These are phyloP conservation scores for Micromys minutus DNA, from an alignment of 2,113 vertebrate species.

Conservation along the genomic window DNA sequence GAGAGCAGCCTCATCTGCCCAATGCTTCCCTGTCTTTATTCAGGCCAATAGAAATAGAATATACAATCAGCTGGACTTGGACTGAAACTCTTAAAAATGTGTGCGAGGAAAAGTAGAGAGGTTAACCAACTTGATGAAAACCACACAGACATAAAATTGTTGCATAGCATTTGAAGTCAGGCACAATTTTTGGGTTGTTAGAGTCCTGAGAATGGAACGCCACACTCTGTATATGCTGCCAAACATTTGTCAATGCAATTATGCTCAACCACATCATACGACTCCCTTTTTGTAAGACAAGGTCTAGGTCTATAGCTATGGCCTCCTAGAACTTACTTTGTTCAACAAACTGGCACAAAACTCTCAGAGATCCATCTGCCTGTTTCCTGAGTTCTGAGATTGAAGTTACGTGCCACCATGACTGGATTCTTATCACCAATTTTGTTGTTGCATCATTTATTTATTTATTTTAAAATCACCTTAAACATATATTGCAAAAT, in stretches of 20 bases:
- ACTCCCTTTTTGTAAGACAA: background rate
- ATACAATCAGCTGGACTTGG: background rate
- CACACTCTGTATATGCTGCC: background rate
- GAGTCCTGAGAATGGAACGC: background rate
- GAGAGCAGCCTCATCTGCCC: background rate
- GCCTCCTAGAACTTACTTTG: background rate
- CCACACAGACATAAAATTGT: background rate
- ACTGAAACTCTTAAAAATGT: background rate
- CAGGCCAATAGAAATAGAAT: background rate
- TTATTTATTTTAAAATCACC: background rate
- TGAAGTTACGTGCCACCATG: background rate
- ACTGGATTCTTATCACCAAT: background rate
- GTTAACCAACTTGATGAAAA: background rate
- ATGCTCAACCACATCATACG: background rate
- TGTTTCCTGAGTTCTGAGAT: background rate
- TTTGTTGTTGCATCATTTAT: background rate
- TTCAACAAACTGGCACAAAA: background rate
- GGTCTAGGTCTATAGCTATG: background rate
- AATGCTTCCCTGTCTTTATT: background rate
- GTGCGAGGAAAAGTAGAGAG: background rate
- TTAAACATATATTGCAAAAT: background rate
- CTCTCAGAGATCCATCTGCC: background rate
- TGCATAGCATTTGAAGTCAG: background rate
- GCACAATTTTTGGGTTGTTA: background rate
- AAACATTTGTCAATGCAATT: background rate